phyloP scores from a whole-genome alignment of 2,888 invertebrate species.

The Drosophila fungiperda region DNA sequence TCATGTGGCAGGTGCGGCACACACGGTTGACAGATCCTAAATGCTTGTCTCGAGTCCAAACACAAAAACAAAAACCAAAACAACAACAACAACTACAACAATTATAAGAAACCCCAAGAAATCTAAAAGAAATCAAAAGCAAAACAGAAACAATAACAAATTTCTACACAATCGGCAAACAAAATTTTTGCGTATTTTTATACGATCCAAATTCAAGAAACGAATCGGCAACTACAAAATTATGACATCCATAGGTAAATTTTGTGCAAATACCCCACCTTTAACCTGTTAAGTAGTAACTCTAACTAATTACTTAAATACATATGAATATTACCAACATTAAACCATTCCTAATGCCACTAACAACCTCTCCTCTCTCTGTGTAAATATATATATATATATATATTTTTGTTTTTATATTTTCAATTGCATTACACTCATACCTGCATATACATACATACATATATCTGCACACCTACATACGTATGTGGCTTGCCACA shows the following conservation, averaged over 20 bases:
- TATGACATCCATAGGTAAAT: slow-evolving; percentile 85
- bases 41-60: slow-evolving; percentile 51
- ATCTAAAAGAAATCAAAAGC: slow-evolving; percentile 8
- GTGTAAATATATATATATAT: background rate
- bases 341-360: slow-evolving; percentile 3
- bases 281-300: slow-evolving; percentile 15
- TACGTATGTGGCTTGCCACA: background rate
- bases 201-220: slow-evolving; percentile 58
- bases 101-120: slow-evolving; percentile 20
- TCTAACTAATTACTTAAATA: slow-evolving; percentile 12
- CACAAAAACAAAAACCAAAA: slow-evolving; percentile 12
- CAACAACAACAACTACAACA: slow-evolving; percentile 34
- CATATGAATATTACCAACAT: background rate
- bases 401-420: background rate
- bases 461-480: background rate
- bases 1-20: slow-evolving; percentile 55
- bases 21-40: slow-evolving; percentile 39
- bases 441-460: background rate
- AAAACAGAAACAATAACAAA: slow-evolving; percentile 35
- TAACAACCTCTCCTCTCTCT: background rate
- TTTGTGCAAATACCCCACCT: slow-evolving; percentile 38
- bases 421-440: background rate
- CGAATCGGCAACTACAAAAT: slow-evolving; percentile 80
- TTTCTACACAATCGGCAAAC: slow-evolving; percentile 49
- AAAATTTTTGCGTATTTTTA: slow-evolving; percentile 52